Evolutionary conservation across 2,797 vertebrate genomes (phyloP).

Genomic region (Lepidocolaptes lacrymiger): DNA sequence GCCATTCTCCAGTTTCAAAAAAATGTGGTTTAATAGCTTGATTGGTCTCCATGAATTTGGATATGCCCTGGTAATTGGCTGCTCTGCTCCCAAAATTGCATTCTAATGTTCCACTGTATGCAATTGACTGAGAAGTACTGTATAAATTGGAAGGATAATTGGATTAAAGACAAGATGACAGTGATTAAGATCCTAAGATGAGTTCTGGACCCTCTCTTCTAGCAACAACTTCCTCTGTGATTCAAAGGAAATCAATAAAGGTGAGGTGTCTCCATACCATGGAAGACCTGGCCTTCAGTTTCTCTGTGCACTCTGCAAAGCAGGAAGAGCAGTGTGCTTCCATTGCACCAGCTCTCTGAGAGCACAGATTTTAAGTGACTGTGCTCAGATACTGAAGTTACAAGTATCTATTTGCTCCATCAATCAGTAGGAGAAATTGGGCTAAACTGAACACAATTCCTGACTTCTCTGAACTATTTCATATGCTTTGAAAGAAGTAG

Average conservation of each 20-base stretch:
- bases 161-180: conserved; percentile 1
- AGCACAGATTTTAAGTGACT: accelerated
- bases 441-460: not conserved
- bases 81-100: not conserved
- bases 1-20: not conserved
- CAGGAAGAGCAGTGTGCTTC: not conserved
- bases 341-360: not conserved
- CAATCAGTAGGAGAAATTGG: not conserved
- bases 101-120: not conserved
- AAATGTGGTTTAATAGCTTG: not conserved
- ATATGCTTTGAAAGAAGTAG: not conserved
- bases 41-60: not conserved
- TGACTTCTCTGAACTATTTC: not conserved
- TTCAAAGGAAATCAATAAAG: not conserved
- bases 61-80: not conserved
- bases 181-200: not conserved
- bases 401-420: not conserved
- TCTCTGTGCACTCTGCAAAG: not conserved
- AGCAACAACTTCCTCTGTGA: not conserved
- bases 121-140: not conserved
- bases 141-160: not conserved
- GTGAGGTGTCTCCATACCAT: not conserved
- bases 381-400: not conserved
- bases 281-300: not conserved
- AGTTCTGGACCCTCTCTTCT: not conserved